Evolutionary conservation across 2,113 vertebrate species (phyloP).

Genomic region (Glareola pratincola): DNA sequence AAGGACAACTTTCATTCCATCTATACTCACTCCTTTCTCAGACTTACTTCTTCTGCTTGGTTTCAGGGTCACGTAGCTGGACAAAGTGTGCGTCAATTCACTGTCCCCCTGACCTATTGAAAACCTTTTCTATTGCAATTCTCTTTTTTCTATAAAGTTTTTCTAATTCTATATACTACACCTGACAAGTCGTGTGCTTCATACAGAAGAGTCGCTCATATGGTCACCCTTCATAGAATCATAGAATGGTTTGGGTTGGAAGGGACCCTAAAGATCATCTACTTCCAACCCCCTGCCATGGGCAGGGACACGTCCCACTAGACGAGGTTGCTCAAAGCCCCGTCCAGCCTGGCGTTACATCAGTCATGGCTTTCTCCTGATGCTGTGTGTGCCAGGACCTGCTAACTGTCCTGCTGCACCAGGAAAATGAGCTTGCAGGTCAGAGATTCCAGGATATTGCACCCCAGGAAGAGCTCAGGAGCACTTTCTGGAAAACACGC

Average conservation of each 20-base stretch:
- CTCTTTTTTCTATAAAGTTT: background rate
- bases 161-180: background rate
- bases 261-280: too few species aligned
- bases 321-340: too few species aligned
- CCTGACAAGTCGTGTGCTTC: background rate
- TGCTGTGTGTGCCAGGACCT: rapidly evolving
- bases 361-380: background rate
- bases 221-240: background rate
- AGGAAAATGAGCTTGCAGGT: background rate
- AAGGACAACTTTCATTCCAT: background rate
- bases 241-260: too few species aligned
- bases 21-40: background rate
- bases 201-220: background rate
- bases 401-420: background rate
- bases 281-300: too few species aligned
- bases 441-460: background rate
- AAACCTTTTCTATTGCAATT: background rate
- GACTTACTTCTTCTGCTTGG: background rate
- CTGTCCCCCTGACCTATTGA: background rate
- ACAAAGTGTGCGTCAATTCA: background rate
- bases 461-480: background rate
- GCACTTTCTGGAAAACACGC: background rate
- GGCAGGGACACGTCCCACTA: too few species aligned
- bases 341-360: background rate
- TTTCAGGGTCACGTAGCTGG: background rate